Base-by-base conservation (phyloP, 53 echinoderm and acorn worm genomes). In the Echinarachnius parma region DNA sequence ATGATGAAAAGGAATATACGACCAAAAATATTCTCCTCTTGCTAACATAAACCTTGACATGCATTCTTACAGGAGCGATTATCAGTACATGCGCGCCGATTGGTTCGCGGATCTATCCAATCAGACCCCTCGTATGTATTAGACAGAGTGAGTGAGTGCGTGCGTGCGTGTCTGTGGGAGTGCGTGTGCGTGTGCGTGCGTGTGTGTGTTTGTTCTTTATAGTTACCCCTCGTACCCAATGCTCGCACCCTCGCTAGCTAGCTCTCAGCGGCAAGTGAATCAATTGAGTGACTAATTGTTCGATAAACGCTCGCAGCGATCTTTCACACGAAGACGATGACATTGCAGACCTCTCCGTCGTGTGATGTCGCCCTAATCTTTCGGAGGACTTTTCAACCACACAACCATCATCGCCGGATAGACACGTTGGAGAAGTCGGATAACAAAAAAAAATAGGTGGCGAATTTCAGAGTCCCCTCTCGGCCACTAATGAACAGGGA, bases 221-320 rank as follows among this genome's bases (percentile, higher is more conserved):
- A 15, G 26, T 9, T 7, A 21, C 4, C 11, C 39, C 13, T 9
- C 39, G 39, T 39, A 9, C 39, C 39, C 7, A 13, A 9, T 13
- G 39, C 39, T 39, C 39, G 7, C 39, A 9, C 13, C 19, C 50
- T 19, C 50, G 4, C 50, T 49, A 10, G 10, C 19, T 13, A 4
- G 13, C 50, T 49, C 52, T 68, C 32, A 32, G 32, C 20, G 50
- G 74, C 29, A 11, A 56, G 74, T 72, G 74, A 55, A 72, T 72
- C 74, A 72, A 72, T 56, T 23, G 42, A 39, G 58, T 72, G 74
- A 72, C 74, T 72, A 72, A 72, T 72, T 72, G 74, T 28, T 72
- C 57, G 45, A 72, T 72, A 72, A 72, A 72, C 74, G 74, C 74
- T 72, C 29, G 27, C 74, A 72, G 74, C 74, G 42, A 72, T 72